Evolutionary conservation across 2,888 invertebrate species (phyloP).

Genomic region (Schizaphis graminum): DNA sequence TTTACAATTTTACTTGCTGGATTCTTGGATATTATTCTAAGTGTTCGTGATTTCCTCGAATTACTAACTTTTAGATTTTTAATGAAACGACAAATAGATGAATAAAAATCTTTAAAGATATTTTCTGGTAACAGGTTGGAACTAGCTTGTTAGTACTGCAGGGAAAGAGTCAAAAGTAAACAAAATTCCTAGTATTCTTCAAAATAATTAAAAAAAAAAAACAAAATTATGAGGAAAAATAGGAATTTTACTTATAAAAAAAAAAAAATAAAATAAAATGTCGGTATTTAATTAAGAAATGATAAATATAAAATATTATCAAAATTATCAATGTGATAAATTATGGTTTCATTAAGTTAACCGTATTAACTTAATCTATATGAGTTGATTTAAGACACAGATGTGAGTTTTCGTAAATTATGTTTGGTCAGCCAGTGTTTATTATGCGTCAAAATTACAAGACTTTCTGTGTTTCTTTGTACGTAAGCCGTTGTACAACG

Average conservation of each 20-base stretch:
- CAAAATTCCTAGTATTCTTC: neutral
- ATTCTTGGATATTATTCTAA: neutral
- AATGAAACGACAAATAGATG: neutral
- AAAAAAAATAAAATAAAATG: neutral
- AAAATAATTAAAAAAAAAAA: neutral
- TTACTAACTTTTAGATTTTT: neutral
- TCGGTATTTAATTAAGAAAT: neutral
- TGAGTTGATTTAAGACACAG: neutral
- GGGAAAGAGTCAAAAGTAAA: neutral
- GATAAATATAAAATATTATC: neutral
- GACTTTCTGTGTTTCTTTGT: neutral
- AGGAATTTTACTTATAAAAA: neutral
- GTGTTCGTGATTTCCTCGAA: neutral
- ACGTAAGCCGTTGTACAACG: neutral
- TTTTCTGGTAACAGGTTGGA: neutral
- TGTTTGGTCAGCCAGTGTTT: neutral
- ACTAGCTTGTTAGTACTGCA: neutral
- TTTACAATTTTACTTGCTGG: neutral
- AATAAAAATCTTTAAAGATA: neutral
- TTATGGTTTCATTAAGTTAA: neutral
- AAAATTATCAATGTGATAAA: neutral
- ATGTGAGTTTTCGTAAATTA: neutral
- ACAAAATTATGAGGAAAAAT: too few species aligned
- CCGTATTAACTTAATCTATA: neutral
- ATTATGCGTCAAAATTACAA: neutral